These are phyloP conservation scores for Clarias magur DNA, from an alignment of 2,113 vertebrate species.

Conservation along the genomic window DNA sequence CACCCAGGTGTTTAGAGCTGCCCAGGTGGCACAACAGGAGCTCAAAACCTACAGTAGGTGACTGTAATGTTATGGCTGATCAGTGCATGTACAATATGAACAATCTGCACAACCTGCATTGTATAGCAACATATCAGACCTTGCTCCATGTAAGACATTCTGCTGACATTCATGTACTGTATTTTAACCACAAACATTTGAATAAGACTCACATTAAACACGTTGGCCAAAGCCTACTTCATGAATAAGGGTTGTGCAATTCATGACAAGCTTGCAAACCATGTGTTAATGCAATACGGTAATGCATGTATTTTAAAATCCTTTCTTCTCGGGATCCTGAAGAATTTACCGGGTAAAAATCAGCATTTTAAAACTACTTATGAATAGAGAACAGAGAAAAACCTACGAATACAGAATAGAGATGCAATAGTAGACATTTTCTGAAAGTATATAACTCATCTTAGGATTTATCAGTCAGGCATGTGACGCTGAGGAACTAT, in stretches of 20 bases:
- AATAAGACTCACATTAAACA: background rate
- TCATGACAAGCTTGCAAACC: background rate
- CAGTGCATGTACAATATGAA: background rate
- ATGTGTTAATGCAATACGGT: background rate
- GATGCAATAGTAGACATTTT: slow-evolving; percentile 69
- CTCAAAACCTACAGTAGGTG: too few relatives aligned
- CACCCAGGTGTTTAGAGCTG: too few relatives aligned
- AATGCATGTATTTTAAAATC: background rate
- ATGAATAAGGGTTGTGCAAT: background rate
- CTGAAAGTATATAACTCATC: slow-evolving; percentile 74
- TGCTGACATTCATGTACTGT: background rate
- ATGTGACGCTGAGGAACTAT: slow-evolving; percentile 51
- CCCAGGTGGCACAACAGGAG: too few relatives aligned
- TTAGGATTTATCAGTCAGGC: slow-evolving; percentile 75
- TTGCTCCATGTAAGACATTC: background rate
- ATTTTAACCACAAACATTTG: background rate
- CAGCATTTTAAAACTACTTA: background rate
- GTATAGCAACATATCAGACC: background rate
- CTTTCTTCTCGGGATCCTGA: background rate
- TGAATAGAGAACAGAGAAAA: background rate
- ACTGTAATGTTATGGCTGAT: too few relatives aligned
- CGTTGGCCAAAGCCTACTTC: background rate
- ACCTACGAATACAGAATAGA: slow-evolving; percentile 52
- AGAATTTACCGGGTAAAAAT: background rate
- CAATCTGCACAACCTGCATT: background rate